Evolutionary conservation across 2,113 vertebrate species (phyloP).

Genomic region (Cephalopholis sonnerati): DNA sequence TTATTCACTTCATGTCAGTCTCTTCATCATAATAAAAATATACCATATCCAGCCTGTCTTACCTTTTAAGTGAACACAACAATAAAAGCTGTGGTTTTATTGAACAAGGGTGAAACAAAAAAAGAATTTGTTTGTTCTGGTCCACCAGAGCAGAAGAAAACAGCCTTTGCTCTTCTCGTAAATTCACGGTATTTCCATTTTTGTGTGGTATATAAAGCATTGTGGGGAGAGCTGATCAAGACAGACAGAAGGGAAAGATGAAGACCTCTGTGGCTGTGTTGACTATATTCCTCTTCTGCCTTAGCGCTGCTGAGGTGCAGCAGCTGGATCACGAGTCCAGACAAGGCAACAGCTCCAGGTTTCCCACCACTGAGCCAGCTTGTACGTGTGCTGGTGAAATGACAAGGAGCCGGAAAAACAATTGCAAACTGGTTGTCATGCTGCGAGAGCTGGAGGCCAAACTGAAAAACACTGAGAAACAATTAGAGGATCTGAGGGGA

Average conservation of each 20-base stretch:
- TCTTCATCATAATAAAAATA: neutral
- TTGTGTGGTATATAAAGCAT: constrained; percentile 14
- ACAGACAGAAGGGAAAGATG: constrained; percentile 36
- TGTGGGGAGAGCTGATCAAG: neutral
- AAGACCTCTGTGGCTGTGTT: constrained; percentile 2
- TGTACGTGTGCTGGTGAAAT: neutral
- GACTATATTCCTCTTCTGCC: neutral
- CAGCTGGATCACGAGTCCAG: neutral
- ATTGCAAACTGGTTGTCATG: neutral
- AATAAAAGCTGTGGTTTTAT: neutral
- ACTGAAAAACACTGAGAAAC: constrained; percentile 10
- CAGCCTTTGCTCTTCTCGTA: neutral
- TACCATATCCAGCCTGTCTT: neutral
- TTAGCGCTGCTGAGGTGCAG: constrained; percentile 13
- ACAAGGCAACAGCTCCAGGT: neutral
- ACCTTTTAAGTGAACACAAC: too few relatives aligned
- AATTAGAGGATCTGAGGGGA: constrained; percentile 12
- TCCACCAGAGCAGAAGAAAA: neutral
- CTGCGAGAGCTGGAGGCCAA: constrained; percentile 31
- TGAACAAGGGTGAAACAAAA: neutral
- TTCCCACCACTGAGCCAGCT: fast-evolving
- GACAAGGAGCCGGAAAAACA: neutral
- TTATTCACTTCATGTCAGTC: too few relatives aligned
- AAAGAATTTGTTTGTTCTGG: neutral
- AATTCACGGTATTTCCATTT: neutral